Evolutionary conservation across 2,797 vertebrate species (phyloP), one percentile per base, ranked within the genome.

Genomic region (Crossoptilon crossoptilon): DNA sequence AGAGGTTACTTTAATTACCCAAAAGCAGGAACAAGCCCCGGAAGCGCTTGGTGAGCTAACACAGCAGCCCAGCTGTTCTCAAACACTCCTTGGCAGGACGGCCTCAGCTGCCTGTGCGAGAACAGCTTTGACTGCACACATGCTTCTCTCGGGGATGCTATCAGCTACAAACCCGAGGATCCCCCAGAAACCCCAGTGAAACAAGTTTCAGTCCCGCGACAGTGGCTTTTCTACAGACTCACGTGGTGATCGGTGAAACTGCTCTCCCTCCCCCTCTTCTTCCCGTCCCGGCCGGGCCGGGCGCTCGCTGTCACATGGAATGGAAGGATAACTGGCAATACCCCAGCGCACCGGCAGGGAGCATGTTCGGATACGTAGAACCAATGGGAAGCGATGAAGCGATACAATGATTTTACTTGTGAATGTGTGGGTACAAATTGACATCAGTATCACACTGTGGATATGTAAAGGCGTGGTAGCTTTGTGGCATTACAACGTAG

Each of bases 91-190:
- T 35, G 14, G 33, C 31, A 18, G 24, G 27, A 9, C 15, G 43
- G 8, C 55, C 48, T 43, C 3, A 16, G 17, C 70, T 24, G 15
- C 4, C 14, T 1, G 0, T 1, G 3, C 5, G 8, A 51, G 6
- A 71, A 39, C 18, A 14, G 17, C 24, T 21, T 63, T 27, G 16
- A 79, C 4, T 22, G 26, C 58, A 53, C 3, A 17, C 3, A 27
- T 63, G 41, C 18, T 35, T 17, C 41, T n/a, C 49, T 37, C 37
- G 22, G 6, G 7, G 17, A 2, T 41, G 16, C 31, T 48, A 48
- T 17, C 48, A 64, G 10, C n/a, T 44, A 51, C 53, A 80, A 27
- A 10, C 1, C 13, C 3, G 11, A 64, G 4, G 4, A 74, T 17
- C 53, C 68, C 60, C n/a, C 4, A 88, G 8, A 80, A 80, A 53